Conservation (phyloP, 2,888 invertebrate species). For the Lydus trimaculatus region DNA sequence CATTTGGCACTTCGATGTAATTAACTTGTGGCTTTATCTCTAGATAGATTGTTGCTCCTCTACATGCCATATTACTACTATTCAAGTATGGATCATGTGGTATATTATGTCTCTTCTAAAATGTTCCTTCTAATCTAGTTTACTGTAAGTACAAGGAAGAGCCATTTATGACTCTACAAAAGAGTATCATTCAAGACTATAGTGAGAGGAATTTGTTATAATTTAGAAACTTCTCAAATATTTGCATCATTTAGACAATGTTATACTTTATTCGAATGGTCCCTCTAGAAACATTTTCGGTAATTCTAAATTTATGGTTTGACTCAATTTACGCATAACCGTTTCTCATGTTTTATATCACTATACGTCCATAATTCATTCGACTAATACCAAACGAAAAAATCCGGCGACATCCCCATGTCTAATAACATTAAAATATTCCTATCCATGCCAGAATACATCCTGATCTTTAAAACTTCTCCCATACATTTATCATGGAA, state of each 20-base stretch:
- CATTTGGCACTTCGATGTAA: constrained; percentile 36
- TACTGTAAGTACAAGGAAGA: constrained; percentile 42
- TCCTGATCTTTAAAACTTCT: constrained; percentile 9
- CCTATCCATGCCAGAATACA: neutral
- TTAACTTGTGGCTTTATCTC: constrained; percentile 37
- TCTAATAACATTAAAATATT: constrained; percentile 7
- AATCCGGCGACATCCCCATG: constrained; percentile 7
- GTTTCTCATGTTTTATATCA: constrained; percentile 25
- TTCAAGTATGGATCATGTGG: too few relatives aligned
- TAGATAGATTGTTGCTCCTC: constrained; percentile 29
- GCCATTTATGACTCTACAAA: constrained; percentile 46
- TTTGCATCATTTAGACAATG: constrained; percentile 47
- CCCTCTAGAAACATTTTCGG: constrained; percentile 31
- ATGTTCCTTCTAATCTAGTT: constrained; percentile 49
- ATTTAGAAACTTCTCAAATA: constrained; percentile 46
- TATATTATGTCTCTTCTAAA: constrained; percentile 29
- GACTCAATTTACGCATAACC: constrained; percentile 42
- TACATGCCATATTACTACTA: too few relatives aligned
- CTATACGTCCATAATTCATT: constrained; percentile 21
- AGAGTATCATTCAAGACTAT: constrained; percentile 36
- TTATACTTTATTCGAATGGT: constrained; percentile 43
- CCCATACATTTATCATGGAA: neutral
- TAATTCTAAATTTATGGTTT: constrained; percentile 45
- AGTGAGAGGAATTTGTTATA: constrained; percentile 4
- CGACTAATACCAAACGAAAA: neutral